Base-by-base conservation (phyloP, 1,140 invertebrate genomes). In the Drosophila triauraria region DNA sequence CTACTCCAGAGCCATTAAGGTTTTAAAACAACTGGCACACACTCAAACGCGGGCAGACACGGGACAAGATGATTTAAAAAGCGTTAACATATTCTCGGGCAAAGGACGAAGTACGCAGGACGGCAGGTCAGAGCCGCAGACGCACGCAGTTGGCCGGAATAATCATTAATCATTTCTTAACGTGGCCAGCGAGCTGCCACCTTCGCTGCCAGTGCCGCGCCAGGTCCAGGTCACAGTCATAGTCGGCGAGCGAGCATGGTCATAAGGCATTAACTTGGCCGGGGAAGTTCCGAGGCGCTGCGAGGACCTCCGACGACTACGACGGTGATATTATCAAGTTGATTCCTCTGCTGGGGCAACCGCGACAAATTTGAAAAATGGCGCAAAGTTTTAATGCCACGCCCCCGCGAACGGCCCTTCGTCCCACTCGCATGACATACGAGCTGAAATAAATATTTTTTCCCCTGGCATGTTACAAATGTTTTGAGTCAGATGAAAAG, bases 311-410 rank as follows among this genome's bases (percentile, higher is more conserved):
- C 58, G 72, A 35, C n/a, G 20, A 27, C 61, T 70, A 35, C 17
- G 20, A 27, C 27, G 23, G 44, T 68, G 75, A 81, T 88, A 90
- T 81, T 90, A 88, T 90, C 85, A 88, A 88, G 69, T 90, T 90
- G 75, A 90, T 32, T 63, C 67, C 81, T 64, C 67, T 51, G 60
- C 46, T 63, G 46, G 79, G 64, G 54, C 77, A 67, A 90, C 69
- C 85, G 86, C 81, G 85, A 90, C 85, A 90, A 90, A 90, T 90
- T 90, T 90, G 85, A 90, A 90, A 90, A 90, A 90, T 90, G 82
- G 85, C 85, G 20, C 58, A 82, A 90, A 90, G 61, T 90, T 90
- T 90, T 90, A 90, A 82, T 80, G 60, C 57, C 81, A 48, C 61
- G 48, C 59, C 62, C 58, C 10, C 65, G 15, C n/a, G 27, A 17